Conservation (phyloP, 1,140 invertebrate species). For the Schlechtendalia chinensis region DNA sequence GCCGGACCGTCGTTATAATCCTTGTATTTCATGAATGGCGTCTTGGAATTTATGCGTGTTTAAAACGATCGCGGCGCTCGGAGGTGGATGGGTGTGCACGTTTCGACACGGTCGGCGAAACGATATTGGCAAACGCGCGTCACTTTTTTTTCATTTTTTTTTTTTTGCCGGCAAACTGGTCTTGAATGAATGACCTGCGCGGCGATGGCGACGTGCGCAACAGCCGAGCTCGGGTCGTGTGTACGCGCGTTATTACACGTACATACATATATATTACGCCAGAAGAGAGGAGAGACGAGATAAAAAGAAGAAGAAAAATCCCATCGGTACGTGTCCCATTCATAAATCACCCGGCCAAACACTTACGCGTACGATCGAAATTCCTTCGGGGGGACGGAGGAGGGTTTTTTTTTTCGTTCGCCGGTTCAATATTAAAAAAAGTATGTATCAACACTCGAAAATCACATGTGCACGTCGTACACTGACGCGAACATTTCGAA, state of each 20-base stretch:
- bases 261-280: too few species aligned
- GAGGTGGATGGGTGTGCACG: too few species aligned
- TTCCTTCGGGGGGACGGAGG: too few species aligned
- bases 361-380: too few species aligned
- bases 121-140: not conserved
- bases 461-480: too few species aligned
- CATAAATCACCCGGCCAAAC: conserved; percentile 25
- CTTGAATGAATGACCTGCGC: conserved; percentile 20
- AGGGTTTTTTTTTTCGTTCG: too few species aligned
- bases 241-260: not conserved
- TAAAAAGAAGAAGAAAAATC: not conserved
- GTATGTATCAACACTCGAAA: too few species aligned
- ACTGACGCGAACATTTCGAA: too few species aligned
- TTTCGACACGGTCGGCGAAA: not conserved
- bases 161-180: conserved; percentile 14
- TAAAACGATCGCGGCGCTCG: too few species aligned
- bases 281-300: not conserved
- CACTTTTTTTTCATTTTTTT: conserved; percentile 7
- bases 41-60: too few species aligned
- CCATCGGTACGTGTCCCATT: not conserved
- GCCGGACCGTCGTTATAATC: too few species aligned
- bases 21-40: not conserved
- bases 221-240: not conserved
- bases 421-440: too few species aligned
- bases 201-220: not conserved